phyloP scores from a whole-genome alignment of 2,888 invertebrate species.

The Apocheima hispidaria region DNA sequence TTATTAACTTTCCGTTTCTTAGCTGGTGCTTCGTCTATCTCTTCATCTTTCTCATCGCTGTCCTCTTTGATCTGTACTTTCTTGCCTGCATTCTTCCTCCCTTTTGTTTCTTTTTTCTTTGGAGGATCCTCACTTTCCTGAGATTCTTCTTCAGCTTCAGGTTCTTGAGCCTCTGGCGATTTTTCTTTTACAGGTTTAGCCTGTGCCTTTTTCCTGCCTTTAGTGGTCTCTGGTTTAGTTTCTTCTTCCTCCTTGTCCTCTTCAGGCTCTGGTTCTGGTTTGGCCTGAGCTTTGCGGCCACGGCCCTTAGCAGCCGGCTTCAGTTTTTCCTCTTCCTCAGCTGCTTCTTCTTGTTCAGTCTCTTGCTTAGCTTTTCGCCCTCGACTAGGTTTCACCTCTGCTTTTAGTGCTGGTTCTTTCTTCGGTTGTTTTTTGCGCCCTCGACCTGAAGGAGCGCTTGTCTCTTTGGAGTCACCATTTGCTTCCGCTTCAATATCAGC shows the following conservation, averaged over 20 bases:
- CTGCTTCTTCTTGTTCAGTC: slow-evolving; percentile 46
- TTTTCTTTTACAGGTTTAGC: slow-evolving; percentile 58
- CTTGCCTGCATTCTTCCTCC: slow-evolving; percentile 66
- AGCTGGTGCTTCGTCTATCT: slow-evolving; percentile 54
- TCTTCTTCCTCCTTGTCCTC: slow-evolving; percentile 62
- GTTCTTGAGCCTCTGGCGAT: slow-evolving; percentile 53
- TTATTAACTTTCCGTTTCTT: slow-evolving; percentile 68
- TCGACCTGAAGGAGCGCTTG: slow-evolving; percentile 52
- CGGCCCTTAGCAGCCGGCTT: slow-evolving; percentile 63
- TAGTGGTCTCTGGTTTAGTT: slow-evolving; percentile 55
- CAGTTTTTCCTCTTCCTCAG: slow-evolving; percentile 63
- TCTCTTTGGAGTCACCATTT: slow-evolving; percentile 64
- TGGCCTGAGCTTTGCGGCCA: slow-evolving; percentile 65
- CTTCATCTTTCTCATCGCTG: slow-evolving; percentile 58
- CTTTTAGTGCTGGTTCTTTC: slow-evolving; percentile 60
- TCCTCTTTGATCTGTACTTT: slow-evolving; percentile 69
- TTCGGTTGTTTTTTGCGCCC: slow-evolving; percentile 72
- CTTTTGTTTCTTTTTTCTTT: slow-evolving; percentile 72
- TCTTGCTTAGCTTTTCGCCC: slow-evolving; percentile 67
- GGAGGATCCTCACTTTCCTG: slow-evolving; percentile 58
- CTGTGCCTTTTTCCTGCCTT: slow-evolving; percentile 54
- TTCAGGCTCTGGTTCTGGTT: slow-evolving; percentile 52
- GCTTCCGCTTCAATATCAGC: slow-evolving; percentile 61
- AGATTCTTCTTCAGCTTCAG: slow-evolving; percentile 51
- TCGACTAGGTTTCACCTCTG: slow-evolving; percentile 58